Evolutionary conservation across 2,113 vertebrate species (phyloP), one percentile per base, ranked within the genome.

Genomic region (Boleophthalmus pectinirostris): DNA sequence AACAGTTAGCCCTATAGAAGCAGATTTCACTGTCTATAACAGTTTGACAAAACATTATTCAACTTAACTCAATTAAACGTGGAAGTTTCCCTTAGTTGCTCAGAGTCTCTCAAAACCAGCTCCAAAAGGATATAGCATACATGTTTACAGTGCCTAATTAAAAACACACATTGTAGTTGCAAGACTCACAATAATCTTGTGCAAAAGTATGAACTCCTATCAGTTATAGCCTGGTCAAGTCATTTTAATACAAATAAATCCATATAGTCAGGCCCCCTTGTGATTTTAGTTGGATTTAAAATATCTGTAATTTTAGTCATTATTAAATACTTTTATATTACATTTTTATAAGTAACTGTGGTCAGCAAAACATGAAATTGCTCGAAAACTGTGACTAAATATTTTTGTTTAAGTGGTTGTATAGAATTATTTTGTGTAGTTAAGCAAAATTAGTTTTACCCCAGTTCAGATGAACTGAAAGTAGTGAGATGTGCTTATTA

Each of bases 71-170:
- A 0, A 71, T 56, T 78, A 58, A 70, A 58, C 79, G 70, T 76
- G 66, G 54, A 18, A 70, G 73, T 20, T 77, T 67, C 63, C 61
- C 45, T 49, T 2, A 8, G 54, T 51, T 74, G 21, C 46, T 72
- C 12, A 3, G 64, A 66, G 15, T 66, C 67, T 73, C 80, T 64
- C 54, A 79, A 82, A 84, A 83, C 74, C 66, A 49, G 73, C 75
- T 87, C 85, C 73, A 70, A 86, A 87, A 74, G 57, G 80, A 79
- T 69, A 71, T 81, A 84, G 20, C 51, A 3, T 21, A 78, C 66
- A 76, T 68, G 60, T n/a, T 80, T 75, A 77, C 0, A 51, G 63
- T 69, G 80, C 75, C 61, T 69, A 29, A 16, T 65, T 72, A 18
- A 68, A 79, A 75, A 78, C 73, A 70, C 72, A 57, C 67, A 78